Conservation (phyloP, 2,797 vertebrate species). For the Aldrovandia affinis region DNA sequence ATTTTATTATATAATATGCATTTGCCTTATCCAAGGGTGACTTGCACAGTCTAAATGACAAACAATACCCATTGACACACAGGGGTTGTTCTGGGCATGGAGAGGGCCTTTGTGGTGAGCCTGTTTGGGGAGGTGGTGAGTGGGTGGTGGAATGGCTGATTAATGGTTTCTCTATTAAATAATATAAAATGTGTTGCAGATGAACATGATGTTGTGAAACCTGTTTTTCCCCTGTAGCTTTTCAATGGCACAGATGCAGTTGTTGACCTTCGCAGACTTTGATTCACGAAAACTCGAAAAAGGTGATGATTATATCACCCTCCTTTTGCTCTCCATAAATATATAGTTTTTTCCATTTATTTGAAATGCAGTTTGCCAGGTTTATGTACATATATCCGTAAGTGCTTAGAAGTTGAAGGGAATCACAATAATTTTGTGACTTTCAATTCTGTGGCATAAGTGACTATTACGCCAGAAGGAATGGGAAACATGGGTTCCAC, state of each 20-base stretch:
- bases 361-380: not conserved
- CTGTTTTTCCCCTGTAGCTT: not conserved
- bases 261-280: not conserved
- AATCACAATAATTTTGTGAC: too few species aligned
- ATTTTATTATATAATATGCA: not conserved
- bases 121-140: not conserved
- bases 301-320: too few species aligned
- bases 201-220: not conserved
- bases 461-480: not conserved
- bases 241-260: not conserved
- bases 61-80: not conserved
- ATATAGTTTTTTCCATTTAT: not conserved
- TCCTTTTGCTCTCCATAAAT: not conserved
- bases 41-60: not conserved
- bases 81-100: not conserved
- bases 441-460: too few species aligned
- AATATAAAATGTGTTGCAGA: not conserved
- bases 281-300: too few species aligned
- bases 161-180: constrained; percentile 9
- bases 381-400: not conserved
- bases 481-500: not conserved
- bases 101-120: not conserved
- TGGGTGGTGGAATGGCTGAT: not conserved
- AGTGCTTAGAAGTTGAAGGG: too few species aligned
- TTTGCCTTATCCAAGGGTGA: not conserved